Conservation (phyloP, 2,797 vertebrate species). For the Etheostoma nigrum region DNA sequence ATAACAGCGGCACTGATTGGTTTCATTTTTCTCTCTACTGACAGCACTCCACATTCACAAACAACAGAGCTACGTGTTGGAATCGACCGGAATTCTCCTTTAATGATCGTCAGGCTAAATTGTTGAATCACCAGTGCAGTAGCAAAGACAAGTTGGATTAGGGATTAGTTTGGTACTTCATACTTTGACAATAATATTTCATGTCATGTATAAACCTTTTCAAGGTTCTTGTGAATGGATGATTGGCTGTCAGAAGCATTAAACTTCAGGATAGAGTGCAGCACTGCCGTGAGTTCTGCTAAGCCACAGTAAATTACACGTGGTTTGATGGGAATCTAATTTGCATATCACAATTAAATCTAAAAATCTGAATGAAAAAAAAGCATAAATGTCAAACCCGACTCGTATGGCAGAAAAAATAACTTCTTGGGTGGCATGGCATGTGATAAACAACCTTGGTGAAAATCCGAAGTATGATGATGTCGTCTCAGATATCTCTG, state of each 20-base stretch:
- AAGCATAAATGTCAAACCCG: slow-evolving; percentile 67
- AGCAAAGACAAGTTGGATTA: not conserved
- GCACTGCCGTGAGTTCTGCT: slow-evolving; percentile 31
- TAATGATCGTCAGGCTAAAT: slow-evolving; percentile 3
- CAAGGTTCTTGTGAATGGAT: slow-evolving; percentile 59
- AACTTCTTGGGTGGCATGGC: slow-evolving; percentile 75
- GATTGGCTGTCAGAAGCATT: slow-evolving; percentile 71
- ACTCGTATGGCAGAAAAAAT: slow-evolving; percentile 57
- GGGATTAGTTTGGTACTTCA: slow-evolving; percentile 32
- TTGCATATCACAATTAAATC: slow-evolving; percentile 69
- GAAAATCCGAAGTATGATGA: slow-evolving; percentile 63
- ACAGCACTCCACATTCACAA: too few species aligned
- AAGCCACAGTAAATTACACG: slow-evolving; percentile 65
- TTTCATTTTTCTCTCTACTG: too few species aligned
- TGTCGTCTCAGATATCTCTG: slow-evolving; percentile 66
- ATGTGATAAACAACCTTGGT: slow-evolving; percentile 72
- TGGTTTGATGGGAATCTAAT: slow-evolving; percentile 71
- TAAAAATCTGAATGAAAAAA: slow-evolving; percentile 71
- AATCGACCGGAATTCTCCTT: too few species aligned
- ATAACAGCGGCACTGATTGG: too few species aligned
- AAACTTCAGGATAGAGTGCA: slow-evolving; percentile 58
- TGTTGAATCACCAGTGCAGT: slow-evolving; percentile 1
- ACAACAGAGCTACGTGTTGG: too few species aligned
- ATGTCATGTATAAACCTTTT: slow-evolving; percentile 62
- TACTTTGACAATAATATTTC: slow-evolving; percentile 67